A percentile compares a stretch with the other conserved stretches of the same genome.
Evolutionary conservation across 1,140 invertebrate species (phyloP).

Genomic region (Adoxophyes honmai): DNA sequence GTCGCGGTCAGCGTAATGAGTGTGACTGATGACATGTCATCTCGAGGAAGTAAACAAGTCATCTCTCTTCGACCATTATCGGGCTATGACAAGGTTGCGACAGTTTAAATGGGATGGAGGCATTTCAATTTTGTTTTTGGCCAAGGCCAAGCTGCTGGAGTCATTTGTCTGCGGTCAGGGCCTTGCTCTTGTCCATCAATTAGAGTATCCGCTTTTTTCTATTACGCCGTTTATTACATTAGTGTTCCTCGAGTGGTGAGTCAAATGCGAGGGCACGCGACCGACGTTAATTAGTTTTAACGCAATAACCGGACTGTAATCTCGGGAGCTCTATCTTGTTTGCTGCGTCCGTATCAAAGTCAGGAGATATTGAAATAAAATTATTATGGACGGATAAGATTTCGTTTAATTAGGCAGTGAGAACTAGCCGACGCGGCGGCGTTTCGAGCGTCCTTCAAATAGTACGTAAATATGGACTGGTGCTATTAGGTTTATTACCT

Average conservation of each 20-base stretch:
- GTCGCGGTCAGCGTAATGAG: slow-evolving; percentile 28
- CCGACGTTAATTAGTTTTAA: slow-evolving; percentile 50
- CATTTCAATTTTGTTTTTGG: slow-evolving; percentile 27
- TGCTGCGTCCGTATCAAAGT: too few relatives aligned
- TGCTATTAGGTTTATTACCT: too few relatives aligned
- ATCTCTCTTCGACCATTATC: slow-evolving; percentile 22
- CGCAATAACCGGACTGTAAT: slow-evolving; percentile 35
- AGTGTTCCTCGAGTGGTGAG: slow-evolving; percentile 51
- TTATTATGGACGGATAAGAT: too few relatives aligned
- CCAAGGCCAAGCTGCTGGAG: slow-evolving; percentile 18
- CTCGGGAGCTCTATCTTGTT: slow-evolving; percentile 20
- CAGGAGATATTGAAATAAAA: too few relatives aligned
- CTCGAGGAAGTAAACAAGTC: slow-evolving; percentile 23
- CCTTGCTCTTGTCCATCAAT: slow-evolving; percentile 58
- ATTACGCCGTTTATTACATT: slow-evolving; percentile 66
- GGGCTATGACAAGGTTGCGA: slow-evolving; percentile 27
- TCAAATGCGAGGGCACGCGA: slow-evolving; percentile 59
- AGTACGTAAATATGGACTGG: too few relatives aligned
- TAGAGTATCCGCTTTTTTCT: slow-evolving; percentile 69
- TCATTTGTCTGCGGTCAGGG: slow-evolving; percentile 38
- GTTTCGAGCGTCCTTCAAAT: too few relatives aligned
- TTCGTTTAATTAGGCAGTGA: too few relatives aligned
- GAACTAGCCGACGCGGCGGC: too few relatives aligned
- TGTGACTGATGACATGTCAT: slow-evolving; percentile 41
- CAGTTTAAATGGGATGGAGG: slow-evolving; percentile 14